Evolutionary conservation across 2,888 invertebrate genomes (phyloP).

Genomic region (Ceratothoa steindachneri): DNA sequence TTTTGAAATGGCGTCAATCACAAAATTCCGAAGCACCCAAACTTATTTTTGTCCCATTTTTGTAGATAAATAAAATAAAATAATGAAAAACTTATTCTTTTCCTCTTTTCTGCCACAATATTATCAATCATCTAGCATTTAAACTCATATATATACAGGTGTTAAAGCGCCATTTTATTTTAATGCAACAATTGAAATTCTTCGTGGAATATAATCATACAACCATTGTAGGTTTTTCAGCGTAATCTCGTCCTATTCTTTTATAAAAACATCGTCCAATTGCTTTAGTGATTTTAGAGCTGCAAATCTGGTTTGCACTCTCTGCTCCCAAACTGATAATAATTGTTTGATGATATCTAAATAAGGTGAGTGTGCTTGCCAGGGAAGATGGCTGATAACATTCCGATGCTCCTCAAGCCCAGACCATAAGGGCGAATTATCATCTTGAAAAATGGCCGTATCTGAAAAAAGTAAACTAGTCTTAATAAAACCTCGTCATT

Average conservation of each 20-base stretch:
- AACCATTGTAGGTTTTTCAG: background rate
- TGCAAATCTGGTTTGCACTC: background rate
- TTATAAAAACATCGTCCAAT: background rate
- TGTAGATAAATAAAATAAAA: no score
- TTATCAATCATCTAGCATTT: no score
- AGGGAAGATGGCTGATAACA: background rate
- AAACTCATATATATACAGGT: no score
- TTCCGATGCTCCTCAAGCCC: background rate
- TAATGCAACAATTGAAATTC: background rate
- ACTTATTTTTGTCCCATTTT: no score
- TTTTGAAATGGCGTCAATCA: no score
- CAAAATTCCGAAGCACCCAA: no score
- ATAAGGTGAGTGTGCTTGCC: background rate
- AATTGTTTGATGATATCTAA: background rate
- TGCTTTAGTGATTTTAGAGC: background rate
- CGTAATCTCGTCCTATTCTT: background rate
- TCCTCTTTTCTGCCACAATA: no score
- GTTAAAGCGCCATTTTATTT: background rate
- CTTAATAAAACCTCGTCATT: background rate
- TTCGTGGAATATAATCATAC: background rate
- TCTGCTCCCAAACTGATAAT: background rate
- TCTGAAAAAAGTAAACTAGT: background rate
- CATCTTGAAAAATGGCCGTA: background rate
- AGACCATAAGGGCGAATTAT: background rate
- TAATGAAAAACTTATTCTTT: no score